phyloP scores from a whole-genome alignment of 2,888 invertebrate species.

The Folsomia candida region DNA sequence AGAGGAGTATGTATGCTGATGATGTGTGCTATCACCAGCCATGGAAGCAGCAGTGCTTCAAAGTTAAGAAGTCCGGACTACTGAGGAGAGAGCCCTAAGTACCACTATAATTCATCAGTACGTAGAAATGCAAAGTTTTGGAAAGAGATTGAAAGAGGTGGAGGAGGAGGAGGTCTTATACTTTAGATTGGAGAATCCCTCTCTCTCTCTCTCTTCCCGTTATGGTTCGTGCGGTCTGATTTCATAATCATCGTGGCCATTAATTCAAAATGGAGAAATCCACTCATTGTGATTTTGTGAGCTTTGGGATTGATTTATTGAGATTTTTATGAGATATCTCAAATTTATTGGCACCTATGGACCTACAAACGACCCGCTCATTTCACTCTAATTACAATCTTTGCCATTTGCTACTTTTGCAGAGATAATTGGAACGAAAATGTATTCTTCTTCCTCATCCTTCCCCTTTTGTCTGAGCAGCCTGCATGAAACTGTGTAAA shows the following conservation, averaged over 20 bases:
- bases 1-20: background rate
- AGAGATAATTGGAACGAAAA: too few relatives aligned
- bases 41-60: too few relatives aligned
- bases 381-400: background rate
- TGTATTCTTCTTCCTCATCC: too few relatives aligned
- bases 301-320: conserved; percentile 8
- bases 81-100: background rate
- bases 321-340: conserved; percentile 14
- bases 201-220: too few relatives aligned
- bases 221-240: too few relatives aligned
- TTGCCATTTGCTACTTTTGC: too few relatives aligned
- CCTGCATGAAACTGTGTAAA: too few relatives aligned
- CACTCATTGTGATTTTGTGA: background rate
- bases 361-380: conserved; percentile 2
- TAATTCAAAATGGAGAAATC: background rate
- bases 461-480: too few relatives aligned
- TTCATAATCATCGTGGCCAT: background rate
- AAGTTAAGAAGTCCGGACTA: background rate
- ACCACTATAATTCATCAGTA: background rate
- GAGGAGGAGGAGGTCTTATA: too few relatives aligned
- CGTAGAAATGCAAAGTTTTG: background rate
- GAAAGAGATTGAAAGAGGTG: background rate
- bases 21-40: background rate
- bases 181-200: too few relatives aligned
- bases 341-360: conserved; percentile 12